These are phyloP conservation scores for Astyanax mexicanus DNA, from an alignment of 2,797 vertebrate species.

Conservation along the genomic window DNA sequence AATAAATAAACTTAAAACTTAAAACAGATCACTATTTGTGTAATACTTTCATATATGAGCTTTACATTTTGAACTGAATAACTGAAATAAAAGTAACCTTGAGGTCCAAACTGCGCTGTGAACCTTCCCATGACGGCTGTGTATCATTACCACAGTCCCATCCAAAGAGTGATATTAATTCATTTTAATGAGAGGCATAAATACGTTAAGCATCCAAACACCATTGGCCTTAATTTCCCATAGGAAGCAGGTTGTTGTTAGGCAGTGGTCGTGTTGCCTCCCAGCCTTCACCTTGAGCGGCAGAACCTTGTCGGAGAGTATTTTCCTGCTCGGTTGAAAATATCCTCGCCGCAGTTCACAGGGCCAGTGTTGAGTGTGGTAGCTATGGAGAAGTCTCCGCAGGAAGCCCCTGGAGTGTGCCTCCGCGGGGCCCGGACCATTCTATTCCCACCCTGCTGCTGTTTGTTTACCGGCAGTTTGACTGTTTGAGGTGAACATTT, in stretches of 20 bases:
- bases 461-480: constrained; percentile 75
- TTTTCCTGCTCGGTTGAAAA: constrained; percentile 61
- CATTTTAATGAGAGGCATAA: constrained; percentile 5
- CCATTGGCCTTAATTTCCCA: constrained; percentile 44
- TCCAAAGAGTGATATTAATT: background rate
- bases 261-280: constrained; percentile 39
- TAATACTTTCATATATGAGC: too few species aligned
- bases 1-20: too few species aligned
- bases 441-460: constrained; percentile 76
- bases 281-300: constrained; percentile 14
- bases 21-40: too few species aligned
- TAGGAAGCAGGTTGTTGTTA: constrained; percentile 29
- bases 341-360: constrained; percentile 78
- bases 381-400: constrained; percentile 76
- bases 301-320: constrained; percentile 23
- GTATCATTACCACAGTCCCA: too few species aligned
- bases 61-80: too few species aligned
- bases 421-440: constrained; percentile 64
- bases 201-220: constrained; percentile 28
- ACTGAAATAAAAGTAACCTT: too few species aligned
- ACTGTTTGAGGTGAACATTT: constrained; percentile 67
- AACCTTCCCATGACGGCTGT: too few species aligned
- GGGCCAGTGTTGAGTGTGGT: constrained; percentile 74
- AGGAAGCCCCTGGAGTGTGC: constrained; percentile 74
- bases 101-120: too few species aligned